phyloP scores from a whole-genome alignment of 2,797 vertebrate species.

The Lemur catta region DNA sequence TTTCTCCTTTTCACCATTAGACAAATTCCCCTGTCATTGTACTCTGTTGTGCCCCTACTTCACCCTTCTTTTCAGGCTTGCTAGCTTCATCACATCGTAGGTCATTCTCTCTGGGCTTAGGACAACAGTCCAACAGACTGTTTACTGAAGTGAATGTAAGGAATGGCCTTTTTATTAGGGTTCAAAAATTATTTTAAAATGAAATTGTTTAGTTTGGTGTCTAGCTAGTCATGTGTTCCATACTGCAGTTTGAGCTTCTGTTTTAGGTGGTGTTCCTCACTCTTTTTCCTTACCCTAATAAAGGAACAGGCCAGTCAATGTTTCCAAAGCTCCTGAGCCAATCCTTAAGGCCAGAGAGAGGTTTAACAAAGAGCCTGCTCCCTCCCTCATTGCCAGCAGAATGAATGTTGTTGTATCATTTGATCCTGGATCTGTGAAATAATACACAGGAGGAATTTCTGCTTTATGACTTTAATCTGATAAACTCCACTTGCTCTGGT shows the following conservation, averaged over 20 bases:
- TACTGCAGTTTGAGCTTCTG: background rate
- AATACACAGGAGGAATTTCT: slow-evolving; percentile 58
- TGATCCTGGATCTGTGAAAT: slow-evolving; percentile 61
- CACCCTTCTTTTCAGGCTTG: background rate
- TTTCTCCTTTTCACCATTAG: background rate
- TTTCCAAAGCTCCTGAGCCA: background rate
- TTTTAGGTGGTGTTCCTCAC: background rate
- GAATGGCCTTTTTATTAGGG: background rate
- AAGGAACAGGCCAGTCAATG: background rate
- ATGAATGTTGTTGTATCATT: slow-evolving; percentile 59
- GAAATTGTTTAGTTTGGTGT: background rate
- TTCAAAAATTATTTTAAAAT: slow-evolving; percentile 24
- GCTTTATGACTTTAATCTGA: slow-evolving; percentile 57
- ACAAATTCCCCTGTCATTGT: background rate
- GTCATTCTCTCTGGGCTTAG: background rate
- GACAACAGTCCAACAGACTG: background rate
- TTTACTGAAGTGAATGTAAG: background rate
- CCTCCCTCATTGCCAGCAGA: background rate
- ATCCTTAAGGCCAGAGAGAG: background rate
- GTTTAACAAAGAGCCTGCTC: background rate
- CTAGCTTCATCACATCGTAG: background rate
- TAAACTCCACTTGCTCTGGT: background rate
- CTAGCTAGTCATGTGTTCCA: background rate
- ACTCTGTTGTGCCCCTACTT: accelerated
- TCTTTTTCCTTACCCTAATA: background rate